Evolutionary conservation across 2,797 vertebrate genomes (phyloP).

Genomic region (Sebastes hubbsi): DNA sequence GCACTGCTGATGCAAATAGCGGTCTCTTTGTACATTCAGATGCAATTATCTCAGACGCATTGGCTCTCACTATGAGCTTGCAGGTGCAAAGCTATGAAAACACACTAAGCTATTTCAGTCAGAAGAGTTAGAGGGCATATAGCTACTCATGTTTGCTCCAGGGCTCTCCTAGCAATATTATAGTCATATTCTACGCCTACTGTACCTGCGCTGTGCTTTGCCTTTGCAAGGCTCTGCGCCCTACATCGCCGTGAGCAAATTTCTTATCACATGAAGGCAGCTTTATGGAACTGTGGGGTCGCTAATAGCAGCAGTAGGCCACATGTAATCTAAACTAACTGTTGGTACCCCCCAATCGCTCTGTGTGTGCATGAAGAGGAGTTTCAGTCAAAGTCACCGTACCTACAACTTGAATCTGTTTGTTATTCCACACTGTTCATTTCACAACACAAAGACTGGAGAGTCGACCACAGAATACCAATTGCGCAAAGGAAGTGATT

Average conservation of each 20-base stretch:
- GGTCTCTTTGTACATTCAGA: not conserved
- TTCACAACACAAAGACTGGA: constrained; percentile 44
- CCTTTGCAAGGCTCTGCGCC: no score
- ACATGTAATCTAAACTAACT: not conserved
- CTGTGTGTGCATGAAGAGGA: not conserved
- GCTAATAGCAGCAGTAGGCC: not conserved
- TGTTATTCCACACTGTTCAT: constrained; percentile 46
- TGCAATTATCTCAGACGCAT: not conserved
- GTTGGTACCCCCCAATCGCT: not conserved
- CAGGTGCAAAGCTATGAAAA: not conserved
- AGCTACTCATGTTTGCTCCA: not conserved
- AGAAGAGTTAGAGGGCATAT: not conserved
- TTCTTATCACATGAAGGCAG: no score
- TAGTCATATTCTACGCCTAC: no score
- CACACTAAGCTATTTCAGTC: not conserved
- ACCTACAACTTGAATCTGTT: constrained; percentile 44
- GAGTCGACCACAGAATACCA: constrained; percentile 62
- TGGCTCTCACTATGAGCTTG: not conserved
- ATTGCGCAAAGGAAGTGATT: constrained; percentile 56
- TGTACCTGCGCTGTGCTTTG: no score
- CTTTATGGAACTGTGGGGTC: not conserved
- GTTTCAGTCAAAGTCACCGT: constrained; percentile 12
- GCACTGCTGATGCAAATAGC: not conserved
- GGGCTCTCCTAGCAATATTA: not conserved
- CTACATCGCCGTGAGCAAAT: no score